A percentile compares a stretch with the other conserved stretches of the same genome.
phyloP scores from a whole-genome alignment of 2,797 vertebrate genomes.

The Girardinus metallicus region DNA sequence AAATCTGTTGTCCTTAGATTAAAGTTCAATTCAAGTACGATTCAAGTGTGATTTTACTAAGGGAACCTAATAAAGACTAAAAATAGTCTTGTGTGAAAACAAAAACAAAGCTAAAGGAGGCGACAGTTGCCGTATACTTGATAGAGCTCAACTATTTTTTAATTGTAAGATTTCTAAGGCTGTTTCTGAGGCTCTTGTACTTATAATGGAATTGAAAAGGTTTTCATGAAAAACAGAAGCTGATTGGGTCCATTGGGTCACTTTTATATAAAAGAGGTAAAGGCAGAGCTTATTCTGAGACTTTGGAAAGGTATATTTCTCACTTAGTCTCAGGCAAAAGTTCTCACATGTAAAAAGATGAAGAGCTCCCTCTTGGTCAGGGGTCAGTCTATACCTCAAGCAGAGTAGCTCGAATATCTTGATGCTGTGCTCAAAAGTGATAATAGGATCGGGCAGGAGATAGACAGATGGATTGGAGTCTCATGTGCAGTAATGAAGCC shows the following conservation, averaged over 20 bases:
- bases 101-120: constrained; percentile 7
- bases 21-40: background rate
- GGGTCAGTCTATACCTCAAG: background rate
- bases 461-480: background rate
- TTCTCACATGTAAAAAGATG: background rate
- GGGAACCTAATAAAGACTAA: constrained; percentile 17
- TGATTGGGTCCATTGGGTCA: background rate
- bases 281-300: background rate
- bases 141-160: background rate
- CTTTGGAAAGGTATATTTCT: background rate
- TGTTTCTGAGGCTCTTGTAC: background rate
- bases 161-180: background rate
- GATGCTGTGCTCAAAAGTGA: background rate
- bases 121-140: background rate
- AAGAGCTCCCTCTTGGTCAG: background rate
- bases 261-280: background rate
- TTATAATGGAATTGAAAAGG: background rate
- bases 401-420: background rate
- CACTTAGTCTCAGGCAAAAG: background rate
- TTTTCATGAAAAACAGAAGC: background rate
- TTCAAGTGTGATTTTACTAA: background rate
- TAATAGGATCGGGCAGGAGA: background rate
- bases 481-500: background rate
- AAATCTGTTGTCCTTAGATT: background rate
- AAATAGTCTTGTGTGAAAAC: constrained; percentile 9